Conservation (phyloP, 2,113 vertebrate genomes). For the Oreotrochilus melanogaster region DNA sequence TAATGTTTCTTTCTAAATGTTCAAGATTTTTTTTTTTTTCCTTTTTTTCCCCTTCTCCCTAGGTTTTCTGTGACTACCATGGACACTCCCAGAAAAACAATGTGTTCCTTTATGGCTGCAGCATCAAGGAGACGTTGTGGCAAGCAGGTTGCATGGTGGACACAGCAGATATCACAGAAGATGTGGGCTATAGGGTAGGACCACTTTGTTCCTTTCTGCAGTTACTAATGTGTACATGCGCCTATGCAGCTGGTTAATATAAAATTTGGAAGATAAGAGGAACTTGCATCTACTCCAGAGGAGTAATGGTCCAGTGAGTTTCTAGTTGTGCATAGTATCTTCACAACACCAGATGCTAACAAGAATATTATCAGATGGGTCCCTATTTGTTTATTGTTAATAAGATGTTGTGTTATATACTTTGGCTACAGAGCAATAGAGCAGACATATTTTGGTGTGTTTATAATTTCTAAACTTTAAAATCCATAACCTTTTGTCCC, state of each 20-base stretch:
- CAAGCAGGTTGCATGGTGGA: slow-evolving; percentile 82
- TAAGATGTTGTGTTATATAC: neutral
- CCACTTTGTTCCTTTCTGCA: neutral
- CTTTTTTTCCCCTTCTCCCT: too few relatives aligned
- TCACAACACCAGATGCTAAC: neutral
- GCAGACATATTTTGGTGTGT: neutral
- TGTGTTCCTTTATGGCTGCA: slow-evolving; percentile 93
- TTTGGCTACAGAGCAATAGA: neutral
- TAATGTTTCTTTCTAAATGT: neutral
- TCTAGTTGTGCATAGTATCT: neutral
- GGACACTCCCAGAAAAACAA: slow-evolving; percentile 95
- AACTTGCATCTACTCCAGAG: neutral
- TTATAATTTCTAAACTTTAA: neutral
- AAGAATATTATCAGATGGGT: neutral
- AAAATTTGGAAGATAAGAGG: neutral
- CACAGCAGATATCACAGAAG: slow-evolving; percentile 79
- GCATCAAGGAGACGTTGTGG: slow-evolving; percentile 92
- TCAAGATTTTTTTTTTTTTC: neutral
- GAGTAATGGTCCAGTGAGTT: neutral
- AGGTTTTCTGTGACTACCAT: slow-evolving; percentile 97
- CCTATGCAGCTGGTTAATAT: accelerated
- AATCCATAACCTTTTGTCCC: neutral
- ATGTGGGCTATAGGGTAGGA: slow-evolving; percentile 88
- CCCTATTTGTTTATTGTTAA: neutral
- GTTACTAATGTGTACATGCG: accelerated